Conservation (phyloP, 1,140 invertebrate genomes). For the Apis dorsata region DNA sequence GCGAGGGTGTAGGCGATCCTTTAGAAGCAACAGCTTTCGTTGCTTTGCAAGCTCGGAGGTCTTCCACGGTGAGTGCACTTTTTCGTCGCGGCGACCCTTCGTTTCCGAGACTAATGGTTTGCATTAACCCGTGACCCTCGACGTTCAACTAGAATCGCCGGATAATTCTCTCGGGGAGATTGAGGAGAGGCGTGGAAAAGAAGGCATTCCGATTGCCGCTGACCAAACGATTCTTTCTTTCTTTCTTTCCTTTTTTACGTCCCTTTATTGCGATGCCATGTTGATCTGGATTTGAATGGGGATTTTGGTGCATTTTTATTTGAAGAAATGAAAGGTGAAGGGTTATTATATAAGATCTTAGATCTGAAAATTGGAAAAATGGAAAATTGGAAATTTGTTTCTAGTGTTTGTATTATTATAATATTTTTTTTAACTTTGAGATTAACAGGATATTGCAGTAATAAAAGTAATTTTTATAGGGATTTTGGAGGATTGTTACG, state of each 20-base stretch:
- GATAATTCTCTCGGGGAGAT: slow-evolving; percentile 19
- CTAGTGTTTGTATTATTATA: too few relatives aligned
- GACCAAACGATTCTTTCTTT: background rate
- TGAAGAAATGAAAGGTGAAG: background rate
- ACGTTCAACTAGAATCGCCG: slow-evolving; percentile 43
- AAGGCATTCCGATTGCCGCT: background rate
- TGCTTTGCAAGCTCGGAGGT: slow-evolving; percentile 4
- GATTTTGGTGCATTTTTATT: background rate
- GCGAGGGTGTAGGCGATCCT: background rate
- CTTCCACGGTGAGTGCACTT: slow-evolving; percentile 45
- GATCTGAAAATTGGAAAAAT: too few relatives aligned
- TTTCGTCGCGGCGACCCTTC: slow-evolving; percentile 60
- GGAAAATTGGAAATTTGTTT: too few relatives aligned
- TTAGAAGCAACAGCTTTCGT: slow-evolving; percentile 20
- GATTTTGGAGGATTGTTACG: too few relatives aligned
- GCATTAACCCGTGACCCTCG: slow-evolving; percentile 63
- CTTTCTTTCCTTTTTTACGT: background rate
- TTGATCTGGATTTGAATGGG: background rate
- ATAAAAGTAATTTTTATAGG: too few relatives aligned
- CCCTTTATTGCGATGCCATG: background rate
- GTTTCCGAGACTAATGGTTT: slow-evolving; percentile 69
- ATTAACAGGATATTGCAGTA: too few relatives aligned
- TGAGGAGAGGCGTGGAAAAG: background rate
- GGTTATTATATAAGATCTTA: too few relatives aligned
- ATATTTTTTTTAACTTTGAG: too few relatives aligned